Conservation (phyloP, 2,888 invertebrate genomes). For the Gymnosoma rotundatum region DNA sequence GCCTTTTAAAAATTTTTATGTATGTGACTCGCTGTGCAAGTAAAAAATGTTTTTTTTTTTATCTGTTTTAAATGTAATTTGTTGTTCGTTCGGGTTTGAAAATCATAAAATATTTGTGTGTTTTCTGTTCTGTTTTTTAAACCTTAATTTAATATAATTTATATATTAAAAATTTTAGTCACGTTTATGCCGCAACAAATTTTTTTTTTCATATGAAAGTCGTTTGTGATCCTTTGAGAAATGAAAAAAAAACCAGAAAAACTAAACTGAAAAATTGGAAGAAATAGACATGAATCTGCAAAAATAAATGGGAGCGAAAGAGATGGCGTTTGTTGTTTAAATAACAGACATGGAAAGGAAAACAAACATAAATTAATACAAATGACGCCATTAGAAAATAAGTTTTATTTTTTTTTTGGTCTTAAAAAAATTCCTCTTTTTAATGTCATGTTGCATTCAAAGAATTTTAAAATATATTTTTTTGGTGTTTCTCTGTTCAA, state of each 20-base stretch:
- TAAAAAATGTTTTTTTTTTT: background rate
- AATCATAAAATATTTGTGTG: slow-evolving; percentile 48
- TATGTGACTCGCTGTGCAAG: background rate
- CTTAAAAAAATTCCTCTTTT: background rate
- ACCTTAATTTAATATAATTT: slow-evolving; percentile 60
- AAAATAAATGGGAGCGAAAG: background rate
- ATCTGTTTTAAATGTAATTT: background rate
- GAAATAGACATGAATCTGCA: slow-evolving; percentile 30
- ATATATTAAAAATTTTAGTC: slow-evolving; percentile 71
- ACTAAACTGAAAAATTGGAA: slow-evolving; percentile 5
- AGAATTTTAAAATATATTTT: slow-evolving; percentile 31
- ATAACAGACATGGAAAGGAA: slow-evolving; percentile 18
- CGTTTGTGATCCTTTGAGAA: slow-evolving; percentile 51
- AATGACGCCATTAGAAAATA: slow-evolving; percentile 38
- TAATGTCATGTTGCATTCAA: slow-evolving; percentile 7
- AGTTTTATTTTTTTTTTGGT: background rate
- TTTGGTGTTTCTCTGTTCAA: background rate
- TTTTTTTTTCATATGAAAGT: slow-evolving; percentile 33
- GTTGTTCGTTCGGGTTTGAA: slow-evolving; percentile 4
- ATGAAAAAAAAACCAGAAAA: slow-evolving; percentile 12
- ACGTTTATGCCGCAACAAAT: slow-evolving; percentile 72
- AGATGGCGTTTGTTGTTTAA: background rate
- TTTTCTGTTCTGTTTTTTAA: slow-evolving; percentile 37
- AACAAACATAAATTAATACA: slow-evolving; percentile 62
- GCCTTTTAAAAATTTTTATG: background rate